Conservation (phyloP, 2,888 invertebrate species). For the Choristoneura rosaceana region DNA sequence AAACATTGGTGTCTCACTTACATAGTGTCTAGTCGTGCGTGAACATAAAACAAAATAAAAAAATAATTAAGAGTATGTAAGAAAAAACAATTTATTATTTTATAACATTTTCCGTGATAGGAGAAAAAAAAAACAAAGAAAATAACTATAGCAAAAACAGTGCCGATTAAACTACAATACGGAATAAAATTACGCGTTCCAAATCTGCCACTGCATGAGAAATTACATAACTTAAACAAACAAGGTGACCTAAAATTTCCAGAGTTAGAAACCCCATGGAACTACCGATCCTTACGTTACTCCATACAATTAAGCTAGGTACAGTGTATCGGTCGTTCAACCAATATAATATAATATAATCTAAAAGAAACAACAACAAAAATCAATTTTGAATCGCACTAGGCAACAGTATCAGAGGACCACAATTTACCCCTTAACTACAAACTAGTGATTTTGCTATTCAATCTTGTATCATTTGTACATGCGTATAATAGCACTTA, state of each 20-base stretch:
- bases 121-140: conserved; percentile 71
- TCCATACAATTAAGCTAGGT: conserved; percentile 66
- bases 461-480: conserved; percentile 78
- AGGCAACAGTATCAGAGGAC: conserved; percentile 56
- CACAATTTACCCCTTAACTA: conserved; percentile 59
- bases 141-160: conserved; percentile 80
- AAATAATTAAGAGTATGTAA: conserved; percentile 68
- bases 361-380: conserved; percentile 80
- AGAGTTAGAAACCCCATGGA: conserved; percentile 11
- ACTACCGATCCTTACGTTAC: conserved; percentile 48
- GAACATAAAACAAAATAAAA: conserved; percentile 52
- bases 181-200: conserved; percentile 47
- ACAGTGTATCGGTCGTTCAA: conserved; percentile 71
- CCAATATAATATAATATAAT: conserved; percentile 78
- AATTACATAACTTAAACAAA: conserved; percentile 39
- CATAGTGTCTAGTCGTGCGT: conserved; percentile 40
- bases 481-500: conserved; percentile 80
- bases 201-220: conserved; percentile 37
- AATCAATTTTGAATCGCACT: conserved; percentile 64
- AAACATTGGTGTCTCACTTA: conserved; percentile 50
- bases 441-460: conserved; percentile 76
- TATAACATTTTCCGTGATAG: conserved; percentile 71
- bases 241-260: conserved; percentile 56
- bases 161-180: conserved; percentile 76
- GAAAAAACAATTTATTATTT: conserved; percentile 78